Evolutionary conservation across 2,797 vertebrate species (phyloP).

Genomic region (Mionectes olivaceus): DNA sequence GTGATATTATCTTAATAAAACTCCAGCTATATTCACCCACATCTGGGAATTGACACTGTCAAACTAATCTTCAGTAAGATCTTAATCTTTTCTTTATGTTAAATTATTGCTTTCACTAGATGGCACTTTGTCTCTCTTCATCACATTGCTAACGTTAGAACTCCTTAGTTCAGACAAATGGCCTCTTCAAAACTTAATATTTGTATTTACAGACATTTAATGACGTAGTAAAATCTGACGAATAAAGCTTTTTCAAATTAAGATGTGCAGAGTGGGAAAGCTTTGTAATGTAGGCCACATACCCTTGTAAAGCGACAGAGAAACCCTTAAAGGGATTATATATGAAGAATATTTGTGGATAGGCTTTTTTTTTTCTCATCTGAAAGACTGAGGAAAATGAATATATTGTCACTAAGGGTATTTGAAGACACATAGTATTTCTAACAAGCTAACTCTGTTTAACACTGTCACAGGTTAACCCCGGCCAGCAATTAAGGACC

Average conservation of each 20-base stretch:
- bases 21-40: neutral
- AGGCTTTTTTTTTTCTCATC: neutral
- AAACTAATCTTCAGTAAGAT: neutral
- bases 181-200: neutral
- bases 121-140: conserved; percentile 30
- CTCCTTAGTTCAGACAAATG: neutral
- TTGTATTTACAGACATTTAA: conserved; percentile 13
- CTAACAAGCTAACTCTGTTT: neutral
- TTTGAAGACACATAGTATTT: neutral
- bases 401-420: neutral
- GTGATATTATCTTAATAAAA: neutral
- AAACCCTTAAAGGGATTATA: neutral
- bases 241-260: neutral
- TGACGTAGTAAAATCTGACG: neutral
- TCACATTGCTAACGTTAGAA: neutral
- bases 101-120: conserved; percentile 34
- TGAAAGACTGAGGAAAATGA: neutral
- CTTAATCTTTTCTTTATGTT: neutral
- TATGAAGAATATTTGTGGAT: neutral
- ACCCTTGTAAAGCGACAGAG: neutral
- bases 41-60: neutral
- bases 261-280: neutral
- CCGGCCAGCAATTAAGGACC: neutral
- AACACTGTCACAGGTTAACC: neutral
- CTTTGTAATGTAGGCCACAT: neutral